phyloP scores from a whole-genome alignment of 2,888 invertebrate genomes.

The Neria commutata region DNA sequence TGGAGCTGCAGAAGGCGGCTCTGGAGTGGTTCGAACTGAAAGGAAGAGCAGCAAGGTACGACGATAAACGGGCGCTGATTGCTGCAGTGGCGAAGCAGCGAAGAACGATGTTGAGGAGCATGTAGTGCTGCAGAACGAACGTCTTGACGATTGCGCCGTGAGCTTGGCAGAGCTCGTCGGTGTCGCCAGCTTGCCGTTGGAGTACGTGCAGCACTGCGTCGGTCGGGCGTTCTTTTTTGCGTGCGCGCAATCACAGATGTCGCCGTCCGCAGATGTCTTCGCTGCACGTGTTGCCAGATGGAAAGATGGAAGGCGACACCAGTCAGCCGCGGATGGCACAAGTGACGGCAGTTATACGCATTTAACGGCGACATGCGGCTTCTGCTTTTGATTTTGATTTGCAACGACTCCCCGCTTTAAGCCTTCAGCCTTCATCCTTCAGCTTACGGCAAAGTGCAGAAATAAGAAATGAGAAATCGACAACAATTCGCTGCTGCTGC shows the following conservation, averaged over 20 bases:
- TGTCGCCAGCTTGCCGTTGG: constrained; percentile 18
- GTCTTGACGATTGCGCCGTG: neutral
- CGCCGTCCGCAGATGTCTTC: neutral
- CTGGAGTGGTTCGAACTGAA: constrained; percentile 3
- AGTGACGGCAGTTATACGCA: constrained; percentile 8
- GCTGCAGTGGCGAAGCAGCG: constrained; percentile 1
- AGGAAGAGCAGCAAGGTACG: constrained; percentile 6
- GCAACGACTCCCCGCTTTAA: constrained; percentile 10
- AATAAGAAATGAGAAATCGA: too few species aligned
- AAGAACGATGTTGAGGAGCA: too few species aligned
- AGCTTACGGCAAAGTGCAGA: neutral
- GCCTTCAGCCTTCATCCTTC: neutral
- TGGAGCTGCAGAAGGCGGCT: neutral
- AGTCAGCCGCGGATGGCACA: neutral
- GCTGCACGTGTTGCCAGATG: constrained; percentile 5
- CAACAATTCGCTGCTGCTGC: too few species aligned
- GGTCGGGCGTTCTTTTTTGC: neutral
- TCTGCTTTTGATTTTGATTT: constrained; percentile 18
- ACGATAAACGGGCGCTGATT: constrained; percentile 24
- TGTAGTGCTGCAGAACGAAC: neutral
- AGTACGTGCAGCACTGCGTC: constrained; percentile 20
- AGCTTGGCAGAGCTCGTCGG: neutral
- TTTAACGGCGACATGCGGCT: constrained; percentile 11
- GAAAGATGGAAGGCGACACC: constrained; percentile 12
- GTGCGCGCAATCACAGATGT: constrained; percentile 10